Percentiles rank a stretch among this genome's conserved stretches.
These are phyloP conservation scores for Steinernema scapterisci DNA, from an alignment of 2,888 invertebrate species.

Conservation along the genomic window DNA sequence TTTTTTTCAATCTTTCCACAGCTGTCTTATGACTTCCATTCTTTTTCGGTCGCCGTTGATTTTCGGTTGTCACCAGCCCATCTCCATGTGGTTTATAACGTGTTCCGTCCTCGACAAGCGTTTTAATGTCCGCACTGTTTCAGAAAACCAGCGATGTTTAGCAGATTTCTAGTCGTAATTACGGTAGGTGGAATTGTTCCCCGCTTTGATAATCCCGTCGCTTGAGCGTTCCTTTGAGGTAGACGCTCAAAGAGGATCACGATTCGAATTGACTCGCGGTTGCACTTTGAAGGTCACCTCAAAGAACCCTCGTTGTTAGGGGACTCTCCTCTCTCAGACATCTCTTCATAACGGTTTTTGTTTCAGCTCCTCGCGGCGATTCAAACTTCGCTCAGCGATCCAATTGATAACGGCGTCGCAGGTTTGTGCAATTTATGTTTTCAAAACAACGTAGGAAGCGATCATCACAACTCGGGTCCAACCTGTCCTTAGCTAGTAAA, in stretches of 20 bases:
- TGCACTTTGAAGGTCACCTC: conserved; percentile 26
- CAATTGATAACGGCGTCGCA: conserved; percentile 17
- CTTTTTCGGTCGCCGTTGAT: conserved; percentile 10
- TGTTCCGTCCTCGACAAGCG: too few species aligned
- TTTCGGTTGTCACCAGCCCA: not conserved
- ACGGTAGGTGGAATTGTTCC: not conserved
- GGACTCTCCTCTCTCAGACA: too few species aligned
- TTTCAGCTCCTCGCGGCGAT: conserved; percentile 7
- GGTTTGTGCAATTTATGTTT: not conserved
- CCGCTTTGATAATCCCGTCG: not conserved
- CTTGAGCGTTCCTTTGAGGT: not conserved
- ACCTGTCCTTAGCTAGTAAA: too few species aligned
- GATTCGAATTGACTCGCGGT: not conserved
- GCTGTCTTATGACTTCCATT: conserved; percentile 19
- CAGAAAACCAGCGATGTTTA: conserved; percentile 4
- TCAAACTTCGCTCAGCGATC: not conserved
- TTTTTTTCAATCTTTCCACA: not conserved
- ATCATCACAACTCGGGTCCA: too few species aligned
- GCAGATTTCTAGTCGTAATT: not conserved
- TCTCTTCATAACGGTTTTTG: conserved; percentile 1
- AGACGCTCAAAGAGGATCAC: not conserved
- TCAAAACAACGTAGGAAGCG: too few species aligned
- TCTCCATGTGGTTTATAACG: not conserved
- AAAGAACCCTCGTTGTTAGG: not conserved
- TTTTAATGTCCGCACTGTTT: not conserved